Conservation (phyloP, 2,113 vertebrate species). For the Ameiurus melas region DNA sequence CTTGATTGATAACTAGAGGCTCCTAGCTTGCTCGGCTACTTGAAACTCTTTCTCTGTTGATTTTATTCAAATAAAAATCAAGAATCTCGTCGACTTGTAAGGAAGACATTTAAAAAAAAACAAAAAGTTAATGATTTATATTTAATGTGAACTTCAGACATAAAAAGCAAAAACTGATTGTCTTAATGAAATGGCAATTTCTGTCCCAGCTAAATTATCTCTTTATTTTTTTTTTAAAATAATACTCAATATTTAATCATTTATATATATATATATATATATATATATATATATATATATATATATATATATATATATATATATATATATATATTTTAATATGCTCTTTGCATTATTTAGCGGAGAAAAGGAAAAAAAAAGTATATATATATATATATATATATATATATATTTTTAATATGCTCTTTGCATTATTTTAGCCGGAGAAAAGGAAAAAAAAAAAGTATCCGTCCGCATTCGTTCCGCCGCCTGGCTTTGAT, state of each 20-base stretch:
- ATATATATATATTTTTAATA: too few species aligned
- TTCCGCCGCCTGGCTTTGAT: slow-evolving; percentile 72
- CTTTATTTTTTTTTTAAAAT: slow-evolving; percentile 68
- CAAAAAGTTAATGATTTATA: not conserved
- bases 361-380: too few species aligned
- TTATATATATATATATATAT: slow-evolving; percentile 71
- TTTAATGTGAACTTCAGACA: slow-evolving; percentile 16
- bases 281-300: too few species aligned
- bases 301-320: too few species aligned
- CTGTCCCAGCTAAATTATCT: slow-evolving; percentile 69
- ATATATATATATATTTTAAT: too few species aligned
- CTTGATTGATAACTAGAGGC: not conserved
- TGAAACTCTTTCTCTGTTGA: not conserved
- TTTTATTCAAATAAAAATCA: not conserved
- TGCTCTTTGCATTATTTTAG: slow-evolving; percentile 72
- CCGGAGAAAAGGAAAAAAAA: slow-evolving; percentile 64
- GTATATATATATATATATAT: too few species aligned
- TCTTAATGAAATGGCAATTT: slow-evolving; percentile 71
- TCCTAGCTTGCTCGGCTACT: not conserved
- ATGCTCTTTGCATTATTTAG: too few species aligned
- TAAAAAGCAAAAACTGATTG: slow-evolving; percentile 49
- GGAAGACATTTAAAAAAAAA: too few species aligned
- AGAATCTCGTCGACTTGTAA: not conserved
- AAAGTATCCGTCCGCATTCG: slow-evolving; percentile 77
- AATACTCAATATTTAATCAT: slow-evolving; percentile 81